phyloP scores from a whole-genome alignment of 1,140 invertebrate species.

The Eueides isabella region DNA sequence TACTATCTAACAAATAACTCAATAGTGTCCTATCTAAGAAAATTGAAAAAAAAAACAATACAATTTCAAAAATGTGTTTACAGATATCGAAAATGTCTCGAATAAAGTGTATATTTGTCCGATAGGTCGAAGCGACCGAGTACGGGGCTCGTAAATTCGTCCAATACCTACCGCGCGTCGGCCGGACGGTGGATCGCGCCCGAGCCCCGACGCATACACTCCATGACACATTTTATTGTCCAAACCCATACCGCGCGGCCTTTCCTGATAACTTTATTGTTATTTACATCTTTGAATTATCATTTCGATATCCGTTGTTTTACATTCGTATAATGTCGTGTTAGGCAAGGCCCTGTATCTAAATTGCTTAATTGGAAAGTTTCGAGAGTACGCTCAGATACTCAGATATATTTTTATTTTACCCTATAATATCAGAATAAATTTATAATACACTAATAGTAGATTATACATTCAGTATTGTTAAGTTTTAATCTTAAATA shows the following conservation, averaged over 20 bases:
- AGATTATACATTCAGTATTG: constrained; percentile 35
- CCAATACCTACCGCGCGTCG: constrained; percentile 64
- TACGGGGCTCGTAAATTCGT: constrained; percentile 64
- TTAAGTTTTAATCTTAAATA: constrained; percentile 34
- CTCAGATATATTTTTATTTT: constrained; percentile 30
- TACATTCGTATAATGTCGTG: constrained; percentile 77
- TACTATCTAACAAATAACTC: no score
- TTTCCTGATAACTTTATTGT: constrained; percentile 80
- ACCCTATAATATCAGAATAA: constrained; percentile 23
- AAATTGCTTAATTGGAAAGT: constrained; percentile 82
- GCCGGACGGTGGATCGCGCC: constrained; percentile 33
- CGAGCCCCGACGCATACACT: constrained; percentile 46
- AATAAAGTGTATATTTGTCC: constrained; percentile 37
- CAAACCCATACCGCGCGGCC: constrained; percentile 73
- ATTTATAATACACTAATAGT: constrained; percentile 39
- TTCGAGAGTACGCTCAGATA: constrained; percentile 59
- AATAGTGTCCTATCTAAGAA: not conserved
- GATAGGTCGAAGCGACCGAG: constrained; percentile 30
- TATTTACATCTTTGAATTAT: constrained; percentile 80
- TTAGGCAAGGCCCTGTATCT: constrained; percentile 71
- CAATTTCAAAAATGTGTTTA: constrained; percentile 30
- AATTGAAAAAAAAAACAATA: constrained; percentile 10
- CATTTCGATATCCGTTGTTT: constrained; percentile 77
- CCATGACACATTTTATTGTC: constrained; percentile 77
- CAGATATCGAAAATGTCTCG: constrained; percentile 35